Conservation (phyloP, 2,113 vertebrate species). For the Columbina picui region DNA sequence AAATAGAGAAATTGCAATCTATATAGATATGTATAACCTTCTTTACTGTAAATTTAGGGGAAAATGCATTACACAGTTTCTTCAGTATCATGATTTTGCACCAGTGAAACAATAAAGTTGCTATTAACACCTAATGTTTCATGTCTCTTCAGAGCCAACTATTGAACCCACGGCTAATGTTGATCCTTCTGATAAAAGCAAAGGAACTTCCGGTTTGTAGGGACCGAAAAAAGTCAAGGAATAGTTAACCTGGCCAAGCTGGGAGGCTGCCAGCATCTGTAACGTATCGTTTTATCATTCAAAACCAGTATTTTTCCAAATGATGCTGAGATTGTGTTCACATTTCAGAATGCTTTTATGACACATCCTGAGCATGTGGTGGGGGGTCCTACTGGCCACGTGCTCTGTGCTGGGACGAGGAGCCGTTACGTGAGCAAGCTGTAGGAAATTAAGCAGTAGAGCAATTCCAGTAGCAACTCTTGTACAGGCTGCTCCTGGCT, state of each 20-base stretch:
- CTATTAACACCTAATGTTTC: slow-evolving; percentile 75
- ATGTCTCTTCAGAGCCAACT: slow-evolving; percentile 45
- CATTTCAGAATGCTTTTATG: not conserved
- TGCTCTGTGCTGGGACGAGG: not conserved
- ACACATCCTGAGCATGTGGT: not conserved
- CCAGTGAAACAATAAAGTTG: slow-evolving; percentile 84
- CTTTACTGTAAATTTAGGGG: slow-evolving; percentile 82
- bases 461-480: not conserved
- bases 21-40: slow-evolving; percentile 83
- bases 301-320: not conserved
- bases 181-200: not conserved
- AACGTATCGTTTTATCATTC: not conserved
- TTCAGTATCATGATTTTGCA: slow-evolving; percentile 77
- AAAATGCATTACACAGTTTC: slow-evolving; percentile 75
- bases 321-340: not conserved
- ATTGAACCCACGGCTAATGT: not conserved
- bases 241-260: not conserved
- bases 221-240: not conserved
- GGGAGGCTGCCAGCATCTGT: not conserved
- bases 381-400: not conserved
- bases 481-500: not conserved
- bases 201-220: not conserved
- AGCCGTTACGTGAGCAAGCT: not conserved
- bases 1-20: slow-evolving; percentile 77
- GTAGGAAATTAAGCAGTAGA: not conserved